Percentiles rank a stretch among this genome's conserved stretches.
phyloP scores from a whole-genome alignment of 2,113 vertebrate genomes.

The Artemisiospiza belli region DNA sequence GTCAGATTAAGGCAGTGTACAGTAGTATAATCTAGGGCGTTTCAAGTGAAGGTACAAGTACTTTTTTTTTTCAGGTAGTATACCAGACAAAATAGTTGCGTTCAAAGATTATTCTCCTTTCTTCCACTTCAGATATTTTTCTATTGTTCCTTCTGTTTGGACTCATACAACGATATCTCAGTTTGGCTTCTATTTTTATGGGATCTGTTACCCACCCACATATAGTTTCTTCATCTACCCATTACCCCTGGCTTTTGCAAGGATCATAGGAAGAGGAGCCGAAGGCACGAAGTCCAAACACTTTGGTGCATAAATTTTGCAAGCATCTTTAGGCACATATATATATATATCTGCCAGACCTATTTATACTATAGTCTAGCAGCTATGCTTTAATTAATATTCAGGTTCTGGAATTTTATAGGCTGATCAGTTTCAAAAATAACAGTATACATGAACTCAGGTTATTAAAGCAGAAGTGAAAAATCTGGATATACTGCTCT shows the following conservation, averaged over 20 bases:
- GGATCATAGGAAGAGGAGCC: not conserved
- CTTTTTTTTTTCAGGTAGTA: not conserved
- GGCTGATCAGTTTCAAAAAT: not conserved
- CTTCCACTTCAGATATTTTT: not conserved
- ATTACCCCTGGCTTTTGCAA: not conserved
- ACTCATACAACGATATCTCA: not conserved
- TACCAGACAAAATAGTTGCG: not conserved
- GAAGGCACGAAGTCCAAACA: not conserved
- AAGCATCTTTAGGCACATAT: not conserved
- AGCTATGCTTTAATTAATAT: not conserved
- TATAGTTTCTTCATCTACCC: not conserved
- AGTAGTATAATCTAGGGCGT: not conserved
- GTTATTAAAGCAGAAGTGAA: not conserved
- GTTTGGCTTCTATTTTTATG: not conserved
- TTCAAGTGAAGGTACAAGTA: not conserved
- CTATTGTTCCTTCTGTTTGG: not conserved
- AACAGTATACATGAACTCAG: not conserved
- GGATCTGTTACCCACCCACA: not conserved
- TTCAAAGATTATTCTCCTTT: rapidly evolving
- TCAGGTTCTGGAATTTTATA: not conserved
- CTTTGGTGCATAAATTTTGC: not conserved
- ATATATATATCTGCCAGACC: not conserved
- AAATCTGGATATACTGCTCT: not conserved
- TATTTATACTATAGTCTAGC: not conserved
- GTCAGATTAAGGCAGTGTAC: not conserved